A percentile compares a stretch with the other conserved stretches of the same genome.
These are phyloP conservation scores for Desmophyllum pertusum DNA, from an alignment of 92 coral and sea anemone species.

Conservation along the genomic window DNA sequence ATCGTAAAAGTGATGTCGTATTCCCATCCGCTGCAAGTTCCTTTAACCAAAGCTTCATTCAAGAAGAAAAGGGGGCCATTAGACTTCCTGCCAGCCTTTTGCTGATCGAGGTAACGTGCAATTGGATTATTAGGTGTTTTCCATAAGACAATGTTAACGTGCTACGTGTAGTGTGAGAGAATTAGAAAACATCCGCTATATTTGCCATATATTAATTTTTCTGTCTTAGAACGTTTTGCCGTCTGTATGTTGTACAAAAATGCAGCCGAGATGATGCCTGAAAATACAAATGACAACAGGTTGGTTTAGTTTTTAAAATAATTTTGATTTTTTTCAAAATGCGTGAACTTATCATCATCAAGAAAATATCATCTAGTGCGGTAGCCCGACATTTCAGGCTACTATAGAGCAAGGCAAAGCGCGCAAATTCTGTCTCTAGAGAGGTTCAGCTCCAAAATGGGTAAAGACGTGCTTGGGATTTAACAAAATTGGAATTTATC, in stretches of 20 bases:
- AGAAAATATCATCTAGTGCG: too few species aligned
- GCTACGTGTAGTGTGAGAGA: too few species aligned
- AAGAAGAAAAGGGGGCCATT: neutral
- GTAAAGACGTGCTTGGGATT: neutral
- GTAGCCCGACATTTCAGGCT: too few species aligned
- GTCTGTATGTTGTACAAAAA: slow-evolving; percentile 34
- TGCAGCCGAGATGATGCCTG: slow-evolving; percentile 7
- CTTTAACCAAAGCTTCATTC: slow-evolving; percentile 1
- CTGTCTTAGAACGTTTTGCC: slow-evolving; percentile 5
- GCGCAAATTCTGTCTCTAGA: too few species aligned
- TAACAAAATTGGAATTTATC: neutral
- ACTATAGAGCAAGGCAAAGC: too few species aligned
- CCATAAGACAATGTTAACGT: neutral
- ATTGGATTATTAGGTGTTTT: neutral
- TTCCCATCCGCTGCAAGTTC: neutral
- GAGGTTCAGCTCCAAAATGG: too few species aligned
- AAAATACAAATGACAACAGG: neutral
- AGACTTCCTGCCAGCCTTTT: slow-evolving; percentile 19
- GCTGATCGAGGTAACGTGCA: neutral
- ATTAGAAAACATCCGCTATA: too few species aligned
- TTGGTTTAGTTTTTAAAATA: neutral
- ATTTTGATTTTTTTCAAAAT: neutral
- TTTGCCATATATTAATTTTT: neutral
- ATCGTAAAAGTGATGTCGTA: neutral
- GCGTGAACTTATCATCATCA: neutral